Base-by-base conservation (phyloP, 1,140 invertebrate species). In the Lordiphosa stackelbergi region DNA sequence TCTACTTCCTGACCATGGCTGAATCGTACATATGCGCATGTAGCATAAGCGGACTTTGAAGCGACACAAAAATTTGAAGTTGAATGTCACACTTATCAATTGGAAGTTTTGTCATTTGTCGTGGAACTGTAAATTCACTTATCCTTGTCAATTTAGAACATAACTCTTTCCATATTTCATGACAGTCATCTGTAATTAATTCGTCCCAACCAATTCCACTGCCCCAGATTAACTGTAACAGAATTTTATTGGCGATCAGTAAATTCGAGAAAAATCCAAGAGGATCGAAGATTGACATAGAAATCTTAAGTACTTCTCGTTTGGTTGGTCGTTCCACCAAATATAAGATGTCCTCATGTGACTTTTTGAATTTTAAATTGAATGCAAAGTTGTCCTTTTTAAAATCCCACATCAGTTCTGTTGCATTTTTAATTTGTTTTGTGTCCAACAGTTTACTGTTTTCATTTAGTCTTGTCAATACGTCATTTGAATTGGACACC, bases 351-450 rank as follows among this genome's bases (percentile, higher is more conserved):
- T 60, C 12, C 3, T 9, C 35, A 53, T 60, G 36, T 34, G 19
- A n/a, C 8, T 58, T 58, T 7, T 16, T 16, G 24, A 58, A 58
- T n/a, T 37, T 52, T 43, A 52, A 43, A 42, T 58, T 51, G 12
- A 34, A 58, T 2, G 3, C 22, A 34, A 55, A 47, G 11, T 37
- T 8, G n/a, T 58, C 35, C 13, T 52, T 41, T 9, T 51, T 16
- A 42, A 31, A 40, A 37, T 53, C 31, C 56, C 56, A 59, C 31
- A 48, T 61, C 13, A 42, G 36, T 16, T 59, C 49, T 24, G 37
- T 40, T 16, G 45, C 8, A 11, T 22, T 54, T 45, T 36, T 54
- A n/a, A 36, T 22, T 45, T 48, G 5, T 52, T 43, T 49, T 4
- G 22, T 24, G 4, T 5, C 24, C 2, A 24, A 4, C 24, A 4